Evolutionary conservation across 2,888 invertebrate genomes (phyloP).

Genomic region (Linhomoeus sp.): DNA sequence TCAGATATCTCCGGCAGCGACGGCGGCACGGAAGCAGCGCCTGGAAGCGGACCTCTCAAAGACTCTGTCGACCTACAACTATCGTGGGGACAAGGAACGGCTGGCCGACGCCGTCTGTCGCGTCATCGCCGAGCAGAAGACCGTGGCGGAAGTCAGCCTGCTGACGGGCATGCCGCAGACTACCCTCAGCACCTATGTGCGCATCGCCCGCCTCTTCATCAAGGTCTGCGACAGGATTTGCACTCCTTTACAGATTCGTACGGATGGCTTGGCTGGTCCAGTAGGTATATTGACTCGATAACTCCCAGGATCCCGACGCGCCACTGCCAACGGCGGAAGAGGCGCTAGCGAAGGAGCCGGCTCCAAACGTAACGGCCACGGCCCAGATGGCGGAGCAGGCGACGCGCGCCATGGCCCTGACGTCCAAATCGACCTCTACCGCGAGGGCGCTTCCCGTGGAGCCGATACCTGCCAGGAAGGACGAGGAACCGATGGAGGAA

Average conservation of each 20-base stretch:
- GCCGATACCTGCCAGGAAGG: no score
- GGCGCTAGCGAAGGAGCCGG: no score
- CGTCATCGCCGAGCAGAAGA: not conserved
- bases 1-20: no score
- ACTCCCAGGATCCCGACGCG: not conserved
- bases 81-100: slow-evolving; percentile 2
- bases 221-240: not conserved
- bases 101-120: not conserved
- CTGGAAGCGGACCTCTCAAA: not conserved
- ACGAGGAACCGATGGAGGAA: no score
- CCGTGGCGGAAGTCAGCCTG: slow-evolving; percentile 1
- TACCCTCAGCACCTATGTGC: slow-evolving; percentile 6
- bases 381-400: no score
- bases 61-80: slow-evolving; percentile 1
- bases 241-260: not conserved
- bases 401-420: no score
- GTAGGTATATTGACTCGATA: not conserved
- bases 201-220: slow-evolving; percentile 4
- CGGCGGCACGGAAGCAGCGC: no score
- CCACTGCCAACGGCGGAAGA: no score
- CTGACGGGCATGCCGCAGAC: slow-evolving; percentile 2
- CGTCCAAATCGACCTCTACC: no score
- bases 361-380: no score
- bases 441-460: no score
- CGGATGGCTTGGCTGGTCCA: not conserved